phyloP scores from a whole-genome alignment of 2,113 vertebrate genomes.

The Pantherophis guttatus region DNA sequence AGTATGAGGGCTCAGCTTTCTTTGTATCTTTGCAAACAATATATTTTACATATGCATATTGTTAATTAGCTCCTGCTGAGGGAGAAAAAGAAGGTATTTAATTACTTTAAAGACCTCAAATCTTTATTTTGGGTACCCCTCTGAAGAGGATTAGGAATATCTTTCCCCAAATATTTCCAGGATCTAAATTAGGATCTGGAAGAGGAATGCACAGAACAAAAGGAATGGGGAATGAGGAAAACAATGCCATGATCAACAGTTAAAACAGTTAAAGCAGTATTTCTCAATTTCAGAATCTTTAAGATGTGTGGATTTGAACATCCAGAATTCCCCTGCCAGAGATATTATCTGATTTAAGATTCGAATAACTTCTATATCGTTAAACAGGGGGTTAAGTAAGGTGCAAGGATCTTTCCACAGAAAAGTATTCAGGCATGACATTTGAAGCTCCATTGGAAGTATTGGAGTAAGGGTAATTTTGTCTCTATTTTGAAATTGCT shows the following conservation, averaged over 20 bases:
- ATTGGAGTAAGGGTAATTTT: not conserved
- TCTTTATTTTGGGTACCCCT: slow-evolving; percentile 17
- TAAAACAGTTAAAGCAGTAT: not conserved
- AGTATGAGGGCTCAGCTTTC: not conserved
- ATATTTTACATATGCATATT: slow-evolving; percentile 47
- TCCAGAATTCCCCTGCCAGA: not conserved
- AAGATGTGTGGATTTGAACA: not conserved
- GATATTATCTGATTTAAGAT: slow-evolving; percentile 22
- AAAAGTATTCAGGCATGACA: not conserved
- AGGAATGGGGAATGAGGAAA: not conserved
- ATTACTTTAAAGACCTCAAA: slow-evolving; percentile 46
- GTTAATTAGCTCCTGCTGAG: slow-evolving; percentile 50
- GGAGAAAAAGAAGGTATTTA: slow-evolving; percentile 47
- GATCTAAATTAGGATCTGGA: slow-evolving; percentile 16
- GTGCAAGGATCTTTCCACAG: not conserved
- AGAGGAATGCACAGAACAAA: not conserved
- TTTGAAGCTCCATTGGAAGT: not conserved
- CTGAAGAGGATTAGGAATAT: slow-evolving; percentile 39
- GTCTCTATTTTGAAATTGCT: no score
- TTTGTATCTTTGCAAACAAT: slow-evolving; percentile 45
- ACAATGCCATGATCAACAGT: slow-evolving; percentile 15
- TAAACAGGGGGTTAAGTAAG: not conserved
- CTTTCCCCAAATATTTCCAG: slow-evolving; percentile 45
- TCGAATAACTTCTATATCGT: not conserved
- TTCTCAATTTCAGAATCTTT: not conserved